Percentiles rank a stretch among this genome's conserved stretches.
Evolutionary conservation across 2,113 vertebrate genomes (phyloP).

Genomic region (Martes martes): DNA sequence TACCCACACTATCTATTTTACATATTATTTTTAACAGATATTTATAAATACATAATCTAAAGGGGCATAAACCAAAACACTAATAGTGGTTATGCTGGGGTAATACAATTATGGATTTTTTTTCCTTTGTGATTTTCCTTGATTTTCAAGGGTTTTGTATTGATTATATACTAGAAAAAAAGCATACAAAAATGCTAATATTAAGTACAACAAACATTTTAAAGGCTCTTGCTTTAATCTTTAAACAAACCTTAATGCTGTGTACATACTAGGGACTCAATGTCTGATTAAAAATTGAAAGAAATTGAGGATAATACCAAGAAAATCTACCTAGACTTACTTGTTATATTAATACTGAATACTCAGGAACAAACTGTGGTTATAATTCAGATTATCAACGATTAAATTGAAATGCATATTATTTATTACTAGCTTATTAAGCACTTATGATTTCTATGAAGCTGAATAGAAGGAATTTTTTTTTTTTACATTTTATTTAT

Average conservation of each 20-base stretch:
- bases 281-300: neutral
- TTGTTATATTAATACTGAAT: neutral
- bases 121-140: constrained; percentile 12
- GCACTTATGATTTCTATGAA: neutral
- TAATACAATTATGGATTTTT: neutral
- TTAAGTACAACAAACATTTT: constrained; percentile 11
- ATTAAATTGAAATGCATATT: neutral
- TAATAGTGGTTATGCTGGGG: neutral
- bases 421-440: neutral
- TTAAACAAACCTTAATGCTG: neutral
- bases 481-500: too few relatives aligned
- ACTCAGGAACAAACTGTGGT: neutral
- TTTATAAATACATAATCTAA: neutral
- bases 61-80: neutral
- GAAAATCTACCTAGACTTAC: neutral
- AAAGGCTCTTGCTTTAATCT: neutral
- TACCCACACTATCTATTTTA: neutral
- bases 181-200: neutral
- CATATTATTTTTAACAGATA: neutral
- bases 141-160: constrained; percentile 7
- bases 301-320: neutral
- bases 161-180: neutral
- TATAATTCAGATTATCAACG: neutral
- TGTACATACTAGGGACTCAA: neutral
- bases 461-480: neutral